Percentiles rank a stretch among this genome's conserved stretches.
Conservation (phyloP, 2,797 vertebrate species). For the Crenuchus spilurus region DNA sequence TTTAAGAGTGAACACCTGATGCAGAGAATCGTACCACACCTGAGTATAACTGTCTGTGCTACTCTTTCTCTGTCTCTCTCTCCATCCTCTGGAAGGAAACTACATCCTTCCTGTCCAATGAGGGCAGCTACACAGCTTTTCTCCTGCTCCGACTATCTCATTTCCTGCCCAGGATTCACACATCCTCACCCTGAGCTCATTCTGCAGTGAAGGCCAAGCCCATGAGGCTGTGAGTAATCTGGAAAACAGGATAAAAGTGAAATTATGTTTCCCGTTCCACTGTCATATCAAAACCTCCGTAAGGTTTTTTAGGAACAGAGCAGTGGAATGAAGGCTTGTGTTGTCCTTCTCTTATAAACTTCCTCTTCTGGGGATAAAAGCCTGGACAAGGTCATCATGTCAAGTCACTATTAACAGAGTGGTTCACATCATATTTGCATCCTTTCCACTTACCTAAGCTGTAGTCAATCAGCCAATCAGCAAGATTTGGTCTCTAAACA, state of each 20-base stretch:
- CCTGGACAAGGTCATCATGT: no score
- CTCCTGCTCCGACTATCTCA: constrained; percentile 49
- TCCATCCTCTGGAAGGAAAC: constrained; percentile 51
- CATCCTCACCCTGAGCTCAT: constrained; percentile 32
- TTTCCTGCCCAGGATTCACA: constrained; percentile 51
- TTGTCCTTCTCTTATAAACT: no score
- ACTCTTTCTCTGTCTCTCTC: constrained; percentile 18
- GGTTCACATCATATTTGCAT: no score
- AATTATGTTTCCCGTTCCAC: background rate
- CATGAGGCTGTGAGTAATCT: background rate
- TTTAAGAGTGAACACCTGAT: background rate
- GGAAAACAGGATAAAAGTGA: background rate
- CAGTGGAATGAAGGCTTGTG: no score
- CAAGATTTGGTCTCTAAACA: no score
- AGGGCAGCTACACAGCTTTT: constrained; percentile 42
- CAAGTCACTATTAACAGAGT: no score
- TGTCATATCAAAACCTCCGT: background rate
- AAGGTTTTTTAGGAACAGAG: no score
- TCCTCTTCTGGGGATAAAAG: no score
- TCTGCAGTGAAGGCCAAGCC: constrained; percentile 10
- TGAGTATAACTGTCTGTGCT: background rate
- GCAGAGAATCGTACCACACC: background rate
- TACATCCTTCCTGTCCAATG: constrained; percentile 42
- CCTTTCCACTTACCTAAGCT: no score
- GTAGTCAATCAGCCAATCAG: no score